Evolutionary conservation across 64 coral and sea anemone genomes (phyloP), one percentile per base, ranked within the genome.

Genomic region (Trachythela sp.): DNA sequence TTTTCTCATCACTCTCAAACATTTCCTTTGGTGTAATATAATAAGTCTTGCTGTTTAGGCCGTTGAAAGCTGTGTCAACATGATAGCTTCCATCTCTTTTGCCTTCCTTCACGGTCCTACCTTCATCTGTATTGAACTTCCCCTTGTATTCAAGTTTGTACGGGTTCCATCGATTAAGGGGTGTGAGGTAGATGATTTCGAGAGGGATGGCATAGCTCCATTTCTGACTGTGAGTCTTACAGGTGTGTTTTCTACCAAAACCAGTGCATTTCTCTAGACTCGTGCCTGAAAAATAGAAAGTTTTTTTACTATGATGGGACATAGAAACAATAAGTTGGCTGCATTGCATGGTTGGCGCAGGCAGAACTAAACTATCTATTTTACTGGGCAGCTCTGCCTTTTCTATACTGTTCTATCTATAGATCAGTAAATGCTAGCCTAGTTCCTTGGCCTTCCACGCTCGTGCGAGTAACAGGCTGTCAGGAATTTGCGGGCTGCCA

Each of bases 161-260:
- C 18, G 89, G 89, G 24, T 91, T 91, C 89, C 89, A 91, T 4
- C 71, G 60, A 17, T 59, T 67, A 38, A 91, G 38, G 24, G 89
- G 89, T 11, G 89, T 91, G 2, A 91, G 84, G 18, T 86, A 91
- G 8, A 91, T 91, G 17, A 91, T 91, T 48, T 91, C 89, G 17
- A 91, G 37, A 24, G 89, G 89, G 68, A 91, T 70, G 2, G 89
- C 89, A 3, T 86, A 91, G 24, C 83, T 86, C 83, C 83, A 91
- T 85, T 70, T 91, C 84, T 91, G 89, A 27, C 33, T 86, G 17
- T 84, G 18, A 1, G 40, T 40, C 26, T 86, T 48, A 18, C 89
- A 91, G 1, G 85, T 54, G 20, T 36, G 64, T 13, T 86, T 54
- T 24, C 64, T 91, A 8, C 64, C 64, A 8, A 26, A 70, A 10